phyloP scores from a whole-genome alignment of 2,113 vertebrate genomes.

The Hassar affinis region DNA sequence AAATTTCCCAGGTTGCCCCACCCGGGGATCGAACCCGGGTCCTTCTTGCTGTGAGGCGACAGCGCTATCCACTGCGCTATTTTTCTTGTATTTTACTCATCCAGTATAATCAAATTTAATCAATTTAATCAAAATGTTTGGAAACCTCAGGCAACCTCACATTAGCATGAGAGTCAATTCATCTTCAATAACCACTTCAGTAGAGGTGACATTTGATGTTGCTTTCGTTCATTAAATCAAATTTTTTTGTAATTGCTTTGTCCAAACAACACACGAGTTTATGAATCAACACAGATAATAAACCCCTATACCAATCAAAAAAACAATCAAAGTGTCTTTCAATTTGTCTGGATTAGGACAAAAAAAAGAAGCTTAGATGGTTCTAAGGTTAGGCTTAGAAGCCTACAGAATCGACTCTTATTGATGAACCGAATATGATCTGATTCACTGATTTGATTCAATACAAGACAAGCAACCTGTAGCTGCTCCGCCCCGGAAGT shows the following conservation, averaged over 20 bases:
- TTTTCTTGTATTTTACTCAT: neutral
- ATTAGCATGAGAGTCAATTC: neutral
- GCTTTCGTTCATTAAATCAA: neutral
- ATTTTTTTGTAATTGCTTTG: neutral
- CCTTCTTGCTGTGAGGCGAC: too few species aligned
- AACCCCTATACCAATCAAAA: neutral
- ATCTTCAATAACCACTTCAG: neutral
- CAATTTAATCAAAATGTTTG: neutral
- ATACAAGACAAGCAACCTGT: constrained; percentile 43
- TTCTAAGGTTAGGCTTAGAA: neutral
- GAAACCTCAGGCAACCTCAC: neutral
- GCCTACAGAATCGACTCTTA: neutral
- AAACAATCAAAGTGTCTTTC: neutral
- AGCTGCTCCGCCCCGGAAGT: constrained; percentile 47
- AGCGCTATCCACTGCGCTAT: too few species aligned
- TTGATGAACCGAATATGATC: neutral
- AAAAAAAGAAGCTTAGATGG: too few species aligned
- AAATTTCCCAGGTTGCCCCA: too few species aligned
- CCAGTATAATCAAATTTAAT: too few species aligned
- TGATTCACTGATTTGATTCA: neutral
- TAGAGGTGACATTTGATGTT: neutral
- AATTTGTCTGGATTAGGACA: neutral
- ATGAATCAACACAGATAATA: neutral
- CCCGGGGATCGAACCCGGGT: too few species aligned
- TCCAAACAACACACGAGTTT: neutral